phyloP scores from a whole-genome alignment of 1,140 invertebrate species.

The Ctenoplectra terminalis region DNA sequence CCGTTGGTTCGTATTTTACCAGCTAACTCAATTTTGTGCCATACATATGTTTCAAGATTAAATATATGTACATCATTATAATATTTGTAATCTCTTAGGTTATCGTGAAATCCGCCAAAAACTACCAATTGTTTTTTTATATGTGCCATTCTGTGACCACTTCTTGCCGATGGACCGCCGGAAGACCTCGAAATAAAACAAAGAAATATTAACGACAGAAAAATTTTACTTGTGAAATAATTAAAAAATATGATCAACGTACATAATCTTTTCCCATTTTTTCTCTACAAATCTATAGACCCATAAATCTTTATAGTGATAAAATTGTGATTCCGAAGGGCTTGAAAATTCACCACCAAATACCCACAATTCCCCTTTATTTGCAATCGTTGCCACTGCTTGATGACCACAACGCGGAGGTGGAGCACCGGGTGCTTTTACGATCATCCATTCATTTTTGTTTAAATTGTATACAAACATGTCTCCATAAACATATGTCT shows the following conservation, averaged over 20 bases:
- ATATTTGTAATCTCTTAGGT: constrained; percentile 93
- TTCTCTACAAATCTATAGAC: constrained; percentile 90
- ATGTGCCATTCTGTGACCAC: constrained; percentile 94
- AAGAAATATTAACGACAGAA: constrained; percentile 37
- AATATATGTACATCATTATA: constrained; percentile 95
- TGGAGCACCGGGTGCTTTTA: constrained; percentile 91
- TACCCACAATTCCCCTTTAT: constrained; percentile 91
- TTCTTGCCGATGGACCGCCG: constrained; percentile 92
- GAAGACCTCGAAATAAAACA: constrained; percentile 82
- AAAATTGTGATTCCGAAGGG: constrained; percentile 94
- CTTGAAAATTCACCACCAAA: constrained; percentile 97
- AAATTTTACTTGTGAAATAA: background rate
- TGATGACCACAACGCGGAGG: constrained; percentile 95
- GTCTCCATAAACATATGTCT: constrained; percentile 94
- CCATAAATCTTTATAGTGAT: constrained; percentile 97
- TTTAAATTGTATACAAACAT: constrained; percentile 92
- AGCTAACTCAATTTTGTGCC: constrained; percentile 89
- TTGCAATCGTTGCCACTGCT: constrained; percentile 88
- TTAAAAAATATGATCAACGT: constrained; percentile 57
- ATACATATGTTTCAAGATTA: constrained; percentile 90
- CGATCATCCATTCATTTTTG: constrained; percentile 90
- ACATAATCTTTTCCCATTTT: constrained; percentile 94
- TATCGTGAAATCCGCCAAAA: constrained; percentile 97
- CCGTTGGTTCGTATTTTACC: constrained; percentile 79
- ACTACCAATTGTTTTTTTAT: constrained; percentile 91